phyloP scores from a whole-genome alignment of 2,797 vertebrate genomes.

The Dallia pectoralis region DNA sequence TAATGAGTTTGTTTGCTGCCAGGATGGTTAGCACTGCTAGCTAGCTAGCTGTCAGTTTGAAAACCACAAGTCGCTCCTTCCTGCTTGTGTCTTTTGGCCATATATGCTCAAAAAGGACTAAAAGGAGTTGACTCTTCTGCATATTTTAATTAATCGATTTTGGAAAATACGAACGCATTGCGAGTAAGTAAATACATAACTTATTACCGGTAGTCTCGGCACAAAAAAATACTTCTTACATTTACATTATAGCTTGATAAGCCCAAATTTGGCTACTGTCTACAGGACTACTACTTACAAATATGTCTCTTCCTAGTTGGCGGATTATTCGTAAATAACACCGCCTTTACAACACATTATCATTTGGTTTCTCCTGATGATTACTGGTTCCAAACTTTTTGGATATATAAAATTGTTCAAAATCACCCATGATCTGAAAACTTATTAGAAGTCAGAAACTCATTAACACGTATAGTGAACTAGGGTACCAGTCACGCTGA shows the following conservation, averaged over 20 bases:
- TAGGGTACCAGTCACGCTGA: no score
- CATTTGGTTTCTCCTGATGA: not conserved
- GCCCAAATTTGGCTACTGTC: no score
- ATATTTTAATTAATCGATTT: not conserved
- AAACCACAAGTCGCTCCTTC: slow-evolving; percentile 9
- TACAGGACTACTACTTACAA: not conserved
- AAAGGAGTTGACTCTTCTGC: not conserved
- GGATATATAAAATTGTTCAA: not conserved
- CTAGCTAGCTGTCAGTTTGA: slow-evolving; percentile 10
- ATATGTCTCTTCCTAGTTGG: not conserved
- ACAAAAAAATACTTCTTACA: not conserved
- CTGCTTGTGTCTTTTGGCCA: not conserved
- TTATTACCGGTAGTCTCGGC: no score
- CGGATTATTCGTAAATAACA: not conserved
- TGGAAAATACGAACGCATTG: not conserved
- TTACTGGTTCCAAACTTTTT: not conserved
- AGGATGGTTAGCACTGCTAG: not conserved
- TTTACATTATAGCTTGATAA: not conserved
- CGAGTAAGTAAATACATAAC: not conserved
- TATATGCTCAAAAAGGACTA: not conserved
- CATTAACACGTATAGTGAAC: not conserved
- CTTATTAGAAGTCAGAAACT: not conserved
- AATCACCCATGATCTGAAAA: not conserved
- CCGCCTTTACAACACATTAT: not conserved
- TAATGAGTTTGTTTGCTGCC: not conserved